Conservation (phyloP, 2,113 vertebrate species). For the Cnemophilus loriae region DNA sequence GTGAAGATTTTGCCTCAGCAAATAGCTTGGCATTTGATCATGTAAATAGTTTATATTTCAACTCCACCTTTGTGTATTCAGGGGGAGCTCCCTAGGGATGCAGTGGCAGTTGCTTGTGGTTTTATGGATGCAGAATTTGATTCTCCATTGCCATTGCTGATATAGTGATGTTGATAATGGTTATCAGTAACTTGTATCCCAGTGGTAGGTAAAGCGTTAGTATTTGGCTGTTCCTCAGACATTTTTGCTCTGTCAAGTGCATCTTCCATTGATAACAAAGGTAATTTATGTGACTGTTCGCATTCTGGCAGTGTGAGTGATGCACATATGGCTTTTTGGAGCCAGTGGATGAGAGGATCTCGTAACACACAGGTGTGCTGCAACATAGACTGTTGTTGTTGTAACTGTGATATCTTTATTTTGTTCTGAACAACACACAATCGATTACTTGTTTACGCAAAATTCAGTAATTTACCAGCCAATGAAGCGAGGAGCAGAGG, state of each 20-base stretch:
- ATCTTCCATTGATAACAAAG: neutral
- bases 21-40: neutral
- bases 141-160: neutral
- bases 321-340: neutral
- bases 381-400: neutral
- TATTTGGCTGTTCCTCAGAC: neutral
- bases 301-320: neutral
- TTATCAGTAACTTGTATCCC: neutral
- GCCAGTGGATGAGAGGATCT: neutral
- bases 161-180: neutral
- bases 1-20: neutral
- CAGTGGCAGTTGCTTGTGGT: neutral
- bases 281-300: neutral
- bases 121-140: neutral
- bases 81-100: neutral
- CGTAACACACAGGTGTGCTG: neutral
- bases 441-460: neutral
- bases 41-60: neutral
- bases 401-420: neutral
- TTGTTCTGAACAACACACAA: neutral
- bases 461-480: neutral
- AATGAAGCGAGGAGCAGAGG: neutral
- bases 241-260: neutral
- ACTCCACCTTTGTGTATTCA: neutral
- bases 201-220: neutral